Conservation (phyloP, 2,113 vertebrate genomes). For the Illadopsis cleaveri region DNA sequence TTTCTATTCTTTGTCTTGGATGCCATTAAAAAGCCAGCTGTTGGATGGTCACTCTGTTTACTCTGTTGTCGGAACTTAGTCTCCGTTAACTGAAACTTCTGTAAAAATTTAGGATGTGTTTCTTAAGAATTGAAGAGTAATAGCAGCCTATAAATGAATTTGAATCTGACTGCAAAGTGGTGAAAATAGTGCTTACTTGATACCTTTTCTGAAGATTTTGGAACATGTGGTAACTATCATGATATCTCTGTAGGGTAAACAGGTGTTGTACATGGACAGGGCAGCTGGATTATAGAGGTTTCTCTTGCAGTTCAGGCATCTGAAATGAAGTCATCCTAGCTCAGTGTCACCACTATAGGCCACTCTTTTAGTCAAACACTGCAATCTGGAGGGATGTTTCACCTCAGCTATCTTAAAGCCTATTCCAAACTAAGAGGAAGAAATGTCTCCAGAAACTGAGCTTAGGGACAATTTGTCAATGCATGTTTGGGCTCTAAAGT, state of each 20-base stretch:
- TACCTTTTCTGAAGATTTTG: not conserved
- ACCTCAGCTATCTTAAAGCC: not conserved
- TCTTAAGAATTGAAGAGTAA: not conserved
- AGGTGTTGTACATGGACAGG: not conserved
- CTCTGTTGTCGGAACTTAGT: not conserved
- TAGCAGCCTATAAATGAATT: not conserved
- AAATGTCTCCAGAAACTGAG: not conserved
- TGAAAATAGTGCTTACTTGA: not conserved
- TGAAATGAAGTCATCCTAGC: not conserved
- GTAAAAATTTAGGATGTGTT: not conserved
- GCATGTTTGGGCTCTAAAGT: not conserved
- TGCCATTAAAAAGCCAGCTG: not conserved
- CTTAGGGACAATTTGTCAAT: not conserved
- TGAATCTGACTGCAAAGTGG: not conserved
- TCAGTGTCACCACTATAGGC: not conserved
- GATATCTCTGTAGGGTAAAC: not conserved
- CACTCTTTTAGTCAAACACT: not conserved
- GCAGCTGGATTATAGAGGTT: not conserved
- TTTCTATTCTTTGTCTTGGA: not conserved
- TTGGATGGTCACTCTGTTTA: not conserved
- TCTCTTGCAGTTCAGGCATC: not conserved
- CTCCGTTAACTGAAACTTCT: not conserved
- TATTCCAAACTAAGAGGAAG: not conserved
- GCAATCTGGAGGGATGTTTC: not conserved
- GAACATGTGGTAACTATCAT: not conserved